Conservation (phyloP, 1,140 invertebrate species). For the Drosophila pandora region DNA sequence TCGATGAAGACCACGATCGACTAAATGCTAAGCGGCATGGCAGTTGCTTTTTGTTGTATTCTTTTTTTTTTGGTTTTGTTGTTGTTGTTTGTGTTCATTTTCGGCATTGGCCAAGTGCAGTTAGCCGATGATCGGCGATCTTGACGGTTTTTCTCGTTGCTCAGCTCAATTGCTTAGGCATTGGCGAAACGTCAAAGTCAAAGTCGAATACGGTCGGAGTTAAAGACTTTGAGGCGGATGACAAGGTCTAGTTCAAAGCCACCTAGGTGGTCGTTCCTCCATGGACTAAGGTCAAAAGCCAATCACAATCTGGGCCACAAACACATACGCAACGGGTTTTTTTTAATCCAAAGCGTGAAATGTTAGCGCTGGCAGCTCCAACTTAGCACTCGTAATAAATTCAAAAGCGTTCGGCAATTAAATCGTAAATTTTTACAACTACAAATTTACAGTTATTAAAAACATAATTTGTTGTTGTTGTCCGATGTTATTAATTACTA, state of each 20-base stretch:
- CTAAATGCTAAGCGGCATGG: conserved; percentile 43
- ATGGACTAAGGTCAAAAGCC: conserved; percentile 46
- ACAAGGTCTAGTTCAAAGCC: conserved; percentile 65
- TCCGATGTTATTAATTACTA: conserved; percentile 78
- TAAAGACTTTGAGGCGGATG: conserved; percentile 10
- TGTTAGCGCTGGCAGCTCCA: conserved; percentile 36
- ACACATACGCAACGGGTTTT: conserved; percentile 5
- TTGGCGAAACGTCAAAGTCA: conserved; percentile 46
- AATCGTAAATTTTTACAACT: conserved; percentile 82
- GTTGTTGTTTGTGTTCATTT: conserved; percentile 5
- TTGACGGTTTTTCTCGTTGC: conserved; percentile 23
- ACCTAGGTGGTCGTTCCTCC: conserved; percentile 53
- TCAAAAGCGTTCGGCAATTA: conserved; percentile 73
- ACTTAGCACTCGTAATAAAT: conserved; percentile 75
- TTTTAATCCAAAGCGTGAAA: conserved; percentile 27
- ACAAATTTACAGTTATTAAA: conserved; percentile 83
- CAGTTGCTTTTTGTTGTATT: conserved; percentile 18
- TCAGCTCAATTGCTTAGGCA: conserved; percentile 27
- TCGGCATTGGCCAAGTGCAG: conserved; percentile 54
- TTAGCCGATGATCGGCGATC: conserved; percentile 39
- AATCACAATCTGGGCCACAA: conserved; percentile 30
- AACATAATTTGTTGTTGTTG: conserved; percentile 78
- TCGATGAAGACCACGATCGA: conserved; percentile 58
- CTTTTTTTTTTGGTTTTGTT: neutral
- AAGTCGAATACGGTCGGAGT: conserved; percentile 20